phyloP scores from a whole-genome alignment of 2,113 vertebrate species.

The Noturus placidus region DNA sequence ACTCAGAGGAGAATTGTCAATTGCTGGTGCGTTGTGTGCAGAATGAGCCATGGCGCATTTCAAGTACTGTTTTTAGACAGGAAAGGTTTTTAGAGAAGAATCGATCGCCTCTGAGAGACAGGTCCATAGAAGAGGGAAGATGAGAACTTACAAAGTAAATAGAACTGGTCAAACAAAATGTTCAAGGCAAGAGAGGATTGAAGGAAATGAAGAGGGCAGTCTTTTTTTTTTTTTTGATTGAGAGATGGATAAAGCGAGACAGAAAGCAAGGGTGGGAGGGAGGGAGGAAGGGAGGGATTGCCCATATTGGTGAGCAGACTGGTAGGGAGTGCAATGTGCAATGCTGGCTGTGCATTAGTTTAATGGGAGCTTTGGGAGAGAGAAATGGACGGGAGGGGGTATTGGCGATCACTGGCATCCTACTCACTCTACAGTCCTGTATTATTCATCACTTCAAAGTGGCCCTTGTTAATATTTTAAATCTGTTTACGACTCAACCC shows the following conservation, averaged over 20 bases:
- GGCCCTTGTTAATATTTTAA: slow-evolving; percentile 84
- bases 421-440: slow-evolving; percentile 70
- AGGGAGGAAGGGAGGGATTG: background rate
- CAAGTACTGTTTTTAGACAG: slow-evolving; percentile 1
- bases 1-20: background rate
- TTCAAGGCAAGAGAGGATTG: slow-evolving; percentile 18
- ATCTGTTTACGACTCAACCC: slow-evolving; percentile 76
- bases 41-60: background rate
- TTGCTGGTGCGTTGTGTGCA: background rate
- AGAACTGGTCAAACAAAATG: slow-evolving; percentile 44
- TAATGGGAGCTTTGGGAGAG: slow-evolving; percentile 66
- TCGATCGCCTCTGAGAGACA: background rate
- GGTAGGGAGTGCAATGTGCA: slow-evolving; percentile 41
- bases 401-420: slow-evolving; percentile 68
- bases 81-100: background rate
- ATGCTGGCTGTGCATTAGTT: slow-evolving; percentile 76
- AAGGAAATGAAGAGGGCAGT: slow-evolving; percentile 6
- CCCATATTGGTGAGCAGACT: slow-evolving; percentile 40
- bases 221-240: background rate
- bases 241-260: background rate
- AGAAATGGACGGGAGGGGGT: slow-evolving; percentile 42
- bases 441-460: slow-evolving; percentile 82
- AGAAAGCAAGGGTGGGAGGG: background rate
- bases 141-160: slow-evolving; percentile 24
- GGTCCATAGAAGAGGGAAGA: background rate